A percentile compares a stretch with the other conserved stretches of the same genome.
Evolutionary conservation across 1,140 invertebrate genomes (phyloP).

Genomic region (Drosophila mayri): DNA sequence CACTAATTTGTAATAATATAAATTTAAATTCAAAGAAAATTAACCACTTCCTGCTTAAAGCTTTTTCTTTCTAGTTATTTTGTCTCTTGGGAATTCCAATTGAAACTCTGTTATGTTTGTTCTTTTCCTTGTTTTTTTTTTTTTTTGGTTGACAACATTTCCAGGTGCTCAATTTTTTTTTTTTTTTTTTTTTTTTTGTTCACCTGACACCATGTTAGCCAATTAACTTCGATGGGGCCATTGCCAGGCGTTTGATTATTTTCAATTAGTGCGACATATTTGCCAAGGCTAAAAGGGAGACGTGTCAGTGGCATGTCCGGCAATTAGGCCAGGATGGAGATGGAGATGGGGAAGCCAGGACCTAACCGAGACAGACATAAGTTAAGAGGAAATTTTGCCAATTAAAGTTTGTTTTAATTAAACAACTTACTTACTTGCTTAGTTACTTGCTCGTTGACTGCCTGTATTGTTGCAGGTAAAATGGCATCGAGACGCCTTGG

Average conservation of each 20-base stretch:
- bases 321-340: conserved; percentile 50
- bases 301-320: conserved; percentile 45
- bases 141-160: background rate
- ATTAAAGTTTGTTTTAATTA: conserved; percentile 82
- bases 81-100: background rate
- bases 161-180: background rate
- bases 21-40: too few species aligned
- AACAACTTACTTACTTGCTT: conserved; percentile 68
- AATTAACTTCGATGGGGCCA: conserved; percentile 29
- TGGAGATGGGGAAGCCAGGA: background rate
- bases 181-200: background rate
- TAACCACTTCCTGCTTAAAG: background rate
- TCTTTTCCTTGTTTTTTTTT: background rate
- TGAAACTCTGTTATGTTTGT: conserved; percentile 9
- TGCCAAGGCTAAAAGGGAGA: background rate
- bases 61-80: background rate
- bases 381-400: conserved; percentile 57
- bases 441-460: conserved; percentile 4
- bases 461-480: conserved; percentile 23
- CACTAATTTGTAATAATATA: too few species aligned
- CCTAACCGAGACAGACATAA: background rate
- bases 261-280: conserved; percentile 46
- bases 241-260: conserved; percentile 41
- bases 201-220: conserved; percentile 8
- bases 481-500: conserved; percentile 9